Conservation (phyloP, 2,888 invertebrate species). For the Chironomus riparius region DNA sequence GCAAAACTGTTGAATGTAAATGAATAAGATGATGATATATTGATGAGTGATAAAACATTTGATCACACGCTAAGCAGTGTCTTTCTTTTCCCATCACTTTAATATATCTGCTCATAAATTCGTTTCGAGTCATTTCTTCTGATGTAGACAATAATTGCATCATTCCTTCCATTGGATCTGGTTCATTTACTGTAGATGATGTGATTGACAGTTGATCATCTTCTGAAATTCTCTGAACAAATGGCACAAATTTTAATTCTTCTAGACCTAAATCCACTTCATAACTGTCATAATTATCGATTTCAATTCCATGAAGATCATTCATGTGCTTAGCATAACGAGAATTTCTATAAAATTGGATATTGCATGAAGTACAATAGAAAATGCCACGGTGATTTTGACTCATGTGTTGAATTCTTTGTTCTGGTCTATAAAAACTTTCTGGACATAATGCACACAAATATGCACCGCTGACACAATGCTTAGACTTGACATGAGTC, state of each 20-base stretch:
- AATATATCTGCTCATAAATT: background rate
- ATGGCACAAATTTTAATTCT: background rate
- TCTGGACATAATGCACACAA: constrained; percentile 7
- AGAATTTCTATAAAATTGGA: constrained; percentile 9
- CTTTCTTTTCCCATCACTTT: background rate
- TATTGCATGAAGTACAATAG: constrained; percentile 5
- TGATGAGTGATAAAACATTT: background rate
- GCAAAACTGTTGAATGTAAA: background rate
- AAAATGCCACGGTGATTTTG: background rate
- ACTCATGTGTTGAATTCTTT: constrained; percentile 15
- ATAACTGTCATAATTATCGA: background rate
- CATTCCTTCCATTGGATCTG: background rate
- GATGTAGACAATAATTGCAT: background rate
- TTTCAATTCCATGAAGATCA: constrained; percentile 1
- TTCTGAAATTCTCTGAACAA: background rate
- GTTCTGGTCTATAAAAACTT: background rate
- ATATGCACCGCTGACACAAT: background rate
- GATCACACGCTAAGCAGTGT: background rate
- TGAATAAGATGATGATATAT: background rate
- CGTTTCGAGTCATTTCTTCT: background rate
- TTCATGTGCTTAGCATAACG: constrained; percentile 5
- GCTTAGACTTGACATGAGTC: background rate
- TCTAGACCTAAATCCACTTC: background rate
- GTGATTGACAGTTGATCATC: background rate
- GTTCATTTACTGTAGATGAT: background rate